A percentile compares a stretch with the other conserved stretches of the same genome.
phyloP scores from a whole-genome alignment of 2,888 invertebrate species.

The Synergus gifuensis region DNA sequence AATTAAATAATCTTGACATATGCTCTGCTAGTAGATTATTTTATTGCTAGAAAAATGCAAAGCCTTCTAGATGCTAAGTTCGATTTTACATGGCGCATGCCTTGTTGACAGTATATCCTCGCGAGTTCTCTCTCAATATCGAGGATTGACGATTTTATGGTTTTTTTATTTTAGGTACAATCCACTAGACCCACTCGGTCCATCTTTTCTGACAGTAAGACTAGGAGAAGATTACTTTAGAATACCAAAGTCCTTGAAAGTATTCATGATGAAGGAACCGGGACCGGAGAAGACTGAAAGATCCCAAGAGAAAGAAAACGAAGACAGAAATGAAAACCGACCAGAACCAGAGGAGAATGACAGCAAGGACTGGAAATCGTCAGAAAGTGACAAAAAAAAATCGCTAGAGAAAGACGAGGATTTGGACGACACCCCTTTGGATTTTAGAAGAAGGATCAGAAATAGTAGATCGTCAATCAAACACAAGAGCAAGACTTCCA shows the following conservation, averaged over 20 bases:
- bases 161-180: conserved; percentile 67
- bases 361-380: background rate
- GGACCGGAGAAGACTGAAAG: conserved; percentile 46
- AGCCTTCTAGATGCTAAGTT: background rate
- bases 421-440: conserved; percentile 64
- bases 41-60: background rate
- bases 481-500: background rate
- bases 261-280: conserved; percentile 70
- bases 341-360: conserved; percentile 1
- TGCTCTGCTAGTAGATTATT: background rate
- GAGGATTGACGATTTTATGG: conserved; percentile 16
- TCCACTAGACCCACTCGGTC: conserved; percentile 67
- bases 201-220: conserved; percentile 70
- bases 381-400: background rate
- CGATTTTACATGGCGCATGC: background rate
- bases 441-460: conserved; percentile 49
- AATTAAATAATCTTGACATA: background rate
- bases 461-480: background rate
- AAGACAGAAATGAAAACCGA: conserved; percentile 33
- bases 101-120: background rate
- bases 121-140: background rate
- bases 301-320: background rate
- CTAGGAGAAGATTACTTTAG: conserved; percentile 72
- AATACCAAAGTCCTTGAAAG: conserved; percentile 69
- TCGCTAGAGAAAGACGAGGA: conserved; percentile 52